Conservation (phyloP, 2,113 vertebrate genomes). For the Percopsis transmontana region DNA sequence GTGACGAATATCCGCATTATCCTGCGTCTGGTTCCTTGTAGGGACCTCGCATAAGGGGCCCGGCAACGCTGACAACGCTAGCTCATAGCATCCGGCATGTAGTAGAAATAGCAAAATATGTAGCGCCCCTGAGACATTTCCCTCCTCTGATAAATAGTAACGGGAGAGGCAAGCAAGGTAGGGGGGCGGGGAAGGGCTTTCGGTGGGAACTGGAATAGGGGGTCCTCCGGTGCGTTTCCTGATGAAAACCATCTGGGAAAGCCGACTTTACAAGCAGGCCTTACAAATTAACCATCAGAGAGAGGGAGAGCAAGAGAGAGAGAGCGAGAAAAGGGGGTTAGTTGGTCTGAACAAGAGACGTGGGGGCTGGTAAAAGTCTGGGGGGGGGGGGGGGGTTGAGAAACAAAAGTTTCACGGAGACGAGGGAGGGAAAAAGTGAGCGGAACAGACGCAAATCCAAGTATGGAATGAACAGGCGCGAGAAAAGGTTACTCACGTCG, state of each 20-base stretch:
- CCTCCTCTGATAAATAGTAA: slow-evolving; percentile 15
- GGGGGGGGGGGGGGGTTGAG: slow-evolving; percentile 18
- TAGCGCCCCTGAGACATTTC: slow-evolving; percentile 3
- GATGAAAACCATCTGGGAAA: slow-evolving; percentile 83
- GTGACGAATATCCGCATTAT: not conserved
- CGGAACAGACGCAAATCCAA: slow-evolving; percentile 2
- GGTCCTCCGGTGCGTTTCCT: slow-evolving; percentile 67
- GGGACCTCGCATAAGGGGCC: not conserved
- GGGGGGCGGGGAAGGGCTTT: not conserved
- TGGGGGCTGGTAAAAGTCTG: slow-evolving; percentile 49
- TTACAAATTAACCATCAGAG: slow-evolving; percentile 76
- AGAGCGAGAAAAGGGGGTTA: slow-evolving; percentile 1
- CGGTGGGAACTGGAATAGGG: slow-evolving; percentile 51
- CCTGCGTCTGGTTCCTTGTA: not conserved
- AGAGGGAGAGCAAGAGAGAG: slow-evolving; percentile 24
- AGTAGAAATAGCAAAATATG: not conserved
- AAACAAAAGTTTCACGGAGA: slow-evolving; percentile 30
- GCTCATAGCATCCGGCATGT: not conserved
- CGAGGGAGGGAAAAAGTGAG: slow-evolving; percentile 13
- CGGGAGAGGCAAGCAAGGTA: not conserved
- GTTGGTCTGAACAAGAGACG: not conserved
- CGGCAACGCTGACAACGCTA: not conserved
- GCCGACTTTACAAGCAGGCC: slow-evolving; percentile 76
- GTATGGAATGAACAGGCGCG: not conserved
- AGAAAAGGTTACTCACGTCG: slow-evolving; percentile 1